Percentiles rank a stretch among this genome's conserved stretches.
Conservation (phyloP, 2,113 vertebrate genomes). For the Rhinoptilus africanus region DNA sequence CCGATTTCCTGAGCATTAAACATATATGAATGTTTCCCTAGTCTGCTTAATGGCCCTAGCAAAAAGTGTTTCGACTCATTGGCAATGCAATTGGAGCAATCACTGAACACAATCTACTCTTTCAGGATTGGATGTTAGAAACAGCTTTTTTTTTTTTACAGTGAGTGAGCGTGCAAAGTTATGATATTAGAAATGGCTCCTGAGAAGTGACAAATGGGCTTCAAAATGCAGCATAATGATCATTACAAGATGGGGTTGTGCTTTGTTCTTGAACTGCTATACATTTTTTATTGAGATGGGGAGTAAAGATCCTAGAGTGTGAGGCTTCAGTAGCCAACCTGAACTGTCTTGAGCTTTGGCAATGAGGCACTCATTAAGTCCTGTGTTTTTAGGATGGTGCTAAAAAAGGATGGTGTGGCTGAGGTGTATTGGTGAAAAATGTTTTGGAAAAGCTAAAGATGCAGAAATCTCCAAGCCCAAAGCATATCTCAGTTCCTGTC, state of each 20-base stretch:
- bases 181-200: background rate
- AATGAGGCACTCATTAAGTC: background rate
- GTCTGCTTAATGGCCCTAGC: conserved; percentile 44
- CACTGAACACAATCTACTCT: conserved; percentile 6
- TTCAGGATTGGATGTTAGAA: background rate
- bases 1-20: conserved; percentile 47
- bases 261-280: background rate
- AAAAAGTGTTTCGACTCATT: conserved; percentile 20
- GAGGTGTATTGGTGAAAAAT: background rate
- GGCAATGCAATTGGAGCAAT: conserved; percentile 24
- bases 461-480: background rate
- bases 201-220: conserved; percentile 28
- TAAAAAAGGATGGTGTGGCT: background rate
- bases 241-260: background rate
- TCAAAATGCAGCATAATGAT: conserved; percentile 1
- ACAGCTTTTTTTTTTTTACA: background rate
- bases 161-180: background rate
- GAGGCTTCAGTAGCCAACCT: background rate
- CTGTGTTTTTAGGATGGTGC: background rate
- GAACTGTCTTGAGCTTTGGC: background rate
- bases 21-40: conserved; percentile 12
- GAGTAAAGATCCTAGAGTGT: background rate
- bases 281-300: background rate
- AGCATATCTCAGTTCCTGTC: background rate
- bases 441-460: background rate